Conservation (phyloP, 2,888 invertebrate genomes). For the Cosmia trapezina region DNA sequence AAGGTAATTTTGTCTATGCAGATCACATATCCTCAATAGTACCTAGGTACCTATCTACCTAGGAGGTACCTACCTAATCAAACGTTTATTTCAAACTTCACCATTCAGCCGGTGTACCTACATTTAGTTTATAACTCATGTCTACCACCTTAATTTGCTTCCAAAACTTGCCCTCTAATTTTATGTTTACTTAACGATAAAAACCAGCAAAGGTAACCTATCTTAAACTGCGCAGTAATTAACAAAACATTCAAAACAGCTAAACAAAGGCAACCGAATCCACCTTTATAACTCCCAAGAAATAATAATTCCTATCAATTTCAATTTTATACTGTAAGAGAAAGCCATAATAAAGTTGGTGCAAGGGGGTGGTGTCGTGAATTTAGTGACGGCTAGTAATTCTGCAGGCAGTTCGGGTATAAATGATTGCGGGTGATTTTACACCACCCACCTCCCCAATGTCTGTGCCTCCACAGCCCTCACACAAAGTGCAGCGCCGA, state of each 20-base stretch:
- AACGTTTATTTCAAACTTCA: neutral
- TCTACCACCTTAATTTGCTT: too few species aligned
- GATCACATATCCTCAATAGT: neutral
- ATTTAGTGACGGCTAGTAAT: constrained; percentile 88
- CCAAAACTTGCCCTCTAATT: too few species aligned
- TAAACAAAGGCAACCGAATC: constrained; percentile 27
- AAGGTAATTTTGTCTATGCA: neutral
- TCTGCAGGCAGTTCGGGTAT: constrained; percentile 90
- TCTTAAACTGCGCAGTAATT: constrained; percentile 4
- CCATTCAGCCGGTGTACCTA: too few species aligned
- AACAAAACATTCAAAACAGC: neutral
- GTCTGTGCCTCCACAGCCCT: constrained; percentile 81
- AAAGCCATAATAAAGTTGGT: constrained; percentile 67
- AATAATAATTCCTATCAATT: constrained; percentile 63
- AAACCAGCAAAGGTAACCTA: neutral
- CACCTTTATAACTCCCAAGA: constrained; percentile 16
- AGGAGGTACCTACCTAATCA: neutral
- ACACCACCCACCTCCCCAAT: constrained; percentile 84
- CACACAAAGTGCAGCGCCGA: constrained; percentile 85
- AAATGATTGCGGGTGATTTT: constrained; percentile 91
- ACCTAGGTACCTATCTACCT: too few species aligned
- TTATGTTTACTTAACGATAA: neutral
- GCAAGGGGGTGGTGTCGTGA: constrained; percentile 72
- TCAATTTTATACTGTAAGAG: constrained; percentile 63
- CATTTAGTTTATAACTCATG: too few species aligned